These are phyloP conservation scores for Gyrodactylus salaris DNA, from an alignment of 1,140 invertebrate genomes.

Conservation along the genomic window DNA sequence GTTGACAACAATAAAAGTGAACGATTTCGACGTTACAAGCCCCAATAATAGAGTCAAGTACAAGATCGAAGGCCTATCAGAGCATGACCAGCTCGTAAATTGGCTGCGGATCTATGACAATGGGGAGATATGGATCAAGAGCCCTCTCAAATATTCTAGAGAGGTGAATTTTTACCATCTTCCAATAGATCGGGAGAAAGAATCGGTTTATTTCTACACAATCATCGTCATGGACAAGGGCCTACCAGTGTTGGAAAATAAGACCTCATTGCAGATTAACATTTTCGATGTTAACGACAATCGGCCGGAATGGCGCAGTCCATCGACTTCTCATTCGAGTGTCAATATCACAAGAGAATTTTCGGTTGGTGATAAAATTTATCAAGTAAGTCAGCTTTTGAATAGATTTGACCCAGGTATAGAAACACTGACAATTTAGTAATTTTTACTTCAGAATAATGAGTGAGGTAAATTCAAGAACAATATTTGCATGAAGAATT, in stretches of 20 bases:
- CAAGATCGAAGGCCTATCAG: neutral
- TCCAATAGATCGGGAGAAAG: neutral
- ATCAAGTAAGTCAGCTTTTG: neutral
- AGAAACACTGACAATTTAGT: no score
- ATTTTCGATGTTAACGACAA: neutral
- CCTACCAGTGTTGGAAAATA: neutral
- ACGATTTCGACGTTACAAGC: neutral
- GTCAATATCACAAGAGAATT: neutral
- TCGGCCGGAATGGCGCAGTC: neutral
- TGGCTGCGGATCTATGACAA: neutral
- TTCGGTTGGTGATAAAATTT: neutral
- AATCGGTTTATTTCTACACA: neutral
- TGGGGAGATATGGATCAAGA: neutral
- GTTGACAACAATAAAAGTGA: neutral
- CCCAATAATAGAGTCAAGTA: neutral
- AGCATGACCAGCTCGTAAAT: neutral
- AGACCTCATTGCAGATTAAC: neutral
- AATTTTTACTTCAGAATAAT: no score
- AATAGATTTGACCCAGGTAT: no score
- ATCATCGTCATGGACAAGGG: neutral
- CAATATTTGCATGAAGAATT: no score
- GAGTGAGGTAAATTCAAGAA: no score
- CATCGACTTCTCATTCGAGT: neutral
- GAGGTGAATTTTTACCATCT: neutral
- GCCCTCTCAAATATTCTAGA: neutral